Conservation (phyloP, 2,888 invertebrate genomes). For the Amphipyra tragopoginis region DNA sequence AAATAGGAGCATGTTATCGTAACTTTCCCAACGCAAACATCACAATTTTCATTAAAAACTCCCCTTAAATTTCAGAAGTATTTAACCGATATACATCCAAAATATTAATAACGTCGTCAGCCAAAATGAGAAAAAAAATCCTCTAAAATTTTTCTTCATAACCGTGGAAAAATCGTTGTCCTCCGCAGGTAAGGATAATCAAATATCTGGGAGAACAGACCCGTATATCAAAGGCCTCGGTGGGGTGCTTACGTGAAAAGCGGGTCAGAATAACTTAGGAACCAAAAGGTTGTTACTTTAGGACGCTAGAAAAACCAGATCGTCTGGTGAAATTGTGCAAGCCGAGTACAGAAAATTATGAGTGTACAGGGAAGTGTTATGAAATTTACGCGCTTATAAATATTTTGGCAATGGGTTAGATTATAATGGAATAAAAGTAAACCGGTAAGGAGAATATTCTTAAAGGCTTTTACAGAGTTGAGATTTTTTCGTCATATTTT, state of each 20-base stretch:
- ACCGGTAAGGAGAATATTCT: neutral
- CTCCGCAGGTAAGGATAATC: constrained; percentile 57
- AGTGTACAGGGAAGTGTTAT: constrained; percentile 16
- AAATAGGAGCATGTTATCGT: neutral
- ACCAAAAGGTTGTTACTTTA: constrained; percentile 50
- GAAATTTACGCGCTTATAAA: constrained; percentile 18
- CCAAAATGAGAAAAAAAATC: constrained; percentile 37
- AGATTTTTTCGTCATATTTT: neutral
- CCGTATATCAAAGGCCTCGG: constrained; percentile 58
- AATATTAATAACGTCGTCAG: constrained; percentile 21
- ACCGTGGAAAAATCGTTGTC: constrained; percentile 49
- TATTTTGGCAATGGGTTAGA: constrained; percentile 3
- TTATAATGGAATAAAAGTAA: constrained; percentile 10
- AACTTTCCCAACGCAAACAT: neutral
- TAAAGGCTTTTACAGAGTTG: neutral
- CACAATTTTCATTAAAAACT: constrained; percentile 2
- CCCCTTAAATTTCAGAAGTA: constrained; percentile 2
- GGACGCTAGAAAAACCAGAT: constrained; percentile 47
- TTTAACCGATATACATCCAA: constrained; percentile 39
- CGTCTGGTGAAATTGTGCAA: constrained; percentile 36
- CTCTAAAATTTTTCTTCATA: constrained; percentile 46
- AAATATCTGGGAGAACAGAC: constrained; percentile 54
- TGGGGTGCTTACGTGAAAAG: constrained; percentile 55
- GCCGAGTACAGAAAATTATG: constrained; percentile 29
- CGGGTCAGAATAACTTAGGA: constrained; percentile 55